Conservation (phyloP, 2,797 vertebrate species). For the Salmo trutta region DNA sequence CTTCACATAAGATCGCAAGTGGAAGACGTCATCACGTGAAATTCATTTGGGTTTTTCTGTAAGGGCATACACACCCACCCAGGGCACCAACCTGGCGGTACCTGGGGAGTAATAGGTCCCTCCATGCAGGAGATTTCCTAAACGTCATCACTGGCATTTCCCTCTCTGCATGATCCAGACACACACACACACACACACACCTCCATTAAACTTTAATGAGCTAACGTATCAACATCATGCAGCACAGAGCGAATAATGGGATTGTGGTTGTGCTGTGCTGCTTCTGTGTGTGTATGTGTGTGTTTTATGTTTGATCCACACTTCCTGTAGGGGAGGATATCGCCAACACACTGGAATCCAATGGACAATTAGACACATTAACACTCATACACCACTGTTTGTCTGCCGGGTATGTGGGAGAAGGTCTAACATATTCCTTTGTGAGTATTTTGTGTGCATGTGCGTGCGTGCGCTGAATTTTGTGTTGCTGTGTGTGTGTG, state of each 20-base stretch:
- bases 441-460: background rate
- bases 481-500: too few species aligned
- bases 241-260: background rate
- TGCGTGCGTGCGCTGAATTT: background rate
- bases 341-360: background rate
- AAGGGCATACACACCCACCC: background rate
- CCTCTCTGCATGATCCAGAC: constrained; percentile 46
- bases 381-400: background rate
- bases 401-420: background rate
- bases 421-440: background rate
- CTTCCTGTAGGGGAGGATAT: background rate
- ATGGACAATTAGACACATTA: background rate
- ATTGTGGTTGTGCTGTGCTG: background rate
- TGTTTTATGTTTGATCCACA: background rate
- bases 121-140: constrained; percentile 59
- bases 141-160: constrained; percentile 68
- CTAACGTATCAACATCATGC: background rate
- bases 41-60: too few species aligned
- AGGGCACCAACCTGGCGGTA: background rate
- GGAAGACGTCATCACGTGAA: too few species aligned
- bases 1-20: too few species aligned
- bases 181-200: constrained; percentile 4
- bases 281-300: background rate
- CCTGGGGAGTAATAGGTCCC: background rate
- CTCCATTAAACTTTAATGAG: background rate